phyloP scores from a whole-genome alignment of 2,797 vertebrate species.

The Podarcis lilfordi region DNA sequence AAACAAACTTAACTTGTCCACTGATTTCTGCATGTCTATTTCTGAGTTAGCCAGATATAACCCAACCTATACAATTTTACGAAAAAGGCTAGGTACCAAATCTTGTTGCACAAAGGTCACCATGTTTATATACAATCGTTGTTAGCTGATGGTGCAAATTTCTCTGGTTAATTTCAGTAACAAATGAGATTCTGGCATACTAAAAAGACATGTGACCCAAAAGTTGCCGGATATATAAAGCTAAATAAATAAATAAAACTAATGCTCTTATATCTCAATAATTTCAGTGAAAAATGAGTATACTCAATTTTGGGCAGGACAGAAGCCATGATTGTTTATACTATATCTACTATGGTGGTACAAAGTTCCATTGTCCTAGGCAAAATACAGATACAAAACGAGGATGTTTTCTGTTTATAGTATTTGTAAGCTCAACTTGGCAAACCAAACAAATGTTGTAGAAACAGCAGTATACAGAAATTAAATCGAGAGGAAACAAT shows the following conservation, averaged over 20 bases:
- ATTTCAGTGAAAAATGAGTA: neutral
- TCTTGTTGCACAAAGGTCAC: too few relatives aligned
- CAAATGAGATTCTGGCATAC: neutral
- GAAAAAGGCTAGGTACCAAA: too few relatives aligned
- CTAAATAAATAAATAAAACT: neutral
- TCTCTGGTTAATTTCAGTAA: neutral
- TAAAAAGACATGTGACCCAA: neutral
- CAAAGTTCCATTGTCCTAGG: neutral
- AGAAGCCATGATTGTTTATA: neutral
- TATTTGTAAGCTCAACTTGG: neutral
- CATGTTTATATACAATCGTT: too few relatives aligned
- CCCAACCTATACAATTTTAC: too few relatives aligned
- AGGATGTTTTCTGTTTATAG: neutral
- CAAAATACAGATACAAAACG: neutral
- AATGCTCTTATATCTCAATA: neutral
- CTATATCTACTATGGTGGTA: neutral
- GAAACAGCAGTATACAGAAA: conserved; percentile 1
- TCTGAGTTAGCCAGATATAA: too few relatives aligned
- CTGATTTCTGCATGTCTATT: too few relatives aligned
- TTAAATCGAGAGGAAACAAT: conserved; percentile 8
- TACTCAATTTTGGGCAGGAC: neutral
- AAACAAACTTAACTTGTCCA: too few relatives aligned
- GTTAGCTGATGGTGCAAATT: neutral
- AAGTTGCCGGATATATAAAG: neutral
- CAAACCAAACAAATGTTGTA: neutral